Percentiles rank a stretch among this genome's conserved stretches.
Evolutionary conservation across 1,140 invertebrate species (phyloP).

Genomic region (Helicoverpa armigera): DNA sequence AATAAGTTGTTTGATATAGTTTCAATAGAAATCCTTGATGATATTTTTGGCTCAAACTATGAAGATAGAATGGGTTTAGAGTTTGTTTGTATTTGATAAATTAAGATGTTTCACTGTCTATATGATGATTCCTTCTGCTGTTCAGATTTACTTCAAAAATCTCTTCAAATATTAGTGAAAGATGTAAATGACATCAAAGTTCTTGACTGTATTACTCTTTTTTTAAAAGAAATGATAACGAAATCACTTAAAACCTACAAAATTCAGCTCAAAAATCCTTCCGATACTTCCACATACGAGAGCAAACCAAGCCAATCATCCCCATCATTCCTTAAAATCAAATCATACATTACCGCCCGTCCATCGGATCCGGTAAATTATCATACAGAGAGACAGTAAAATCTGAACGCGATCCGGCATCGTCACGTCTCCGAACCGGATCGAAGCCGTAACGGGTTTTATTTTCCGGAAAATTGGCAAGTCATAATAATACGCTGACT

Average conservation of each 20-base stretch:
- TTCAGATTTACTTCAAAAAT: no score
- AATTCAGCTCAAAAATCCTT: no score
- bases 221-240: no score
- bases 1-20: constrained; percentile 21
- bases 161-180: no score
- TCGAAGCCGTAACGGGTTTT: constrained; percentile 76
- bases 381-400: constrained; percentile 75
- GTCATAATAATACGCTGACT: constrained; percentile 84
- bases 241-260: no score
- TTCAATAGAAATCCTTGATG: not conserved
- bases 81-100: no score
- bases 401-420: constrained; percentile 73
- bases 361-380: constrained; percentile 58
- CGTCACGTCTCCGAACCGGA: constrained; percentile 66
- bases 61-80: no score
- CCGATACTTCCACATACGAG: no score
- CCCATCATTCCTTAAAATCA: constrained; percentile 43
- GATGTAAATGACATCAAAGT: no score
- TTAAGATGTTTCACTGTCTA: no score
- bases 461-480: constrained; percentile 84
- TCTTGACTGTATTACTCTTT: no score
- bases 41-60: not conserved
- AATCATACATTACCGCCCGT: constrained; percentile 41
- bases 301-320: not conserved
- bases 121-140: no score